These are phyloP conservation scores for Cylloceria caligata DNA, from an alignment of 2,888 invertebrate genomes.

Conservation along the genomic window DNA sequence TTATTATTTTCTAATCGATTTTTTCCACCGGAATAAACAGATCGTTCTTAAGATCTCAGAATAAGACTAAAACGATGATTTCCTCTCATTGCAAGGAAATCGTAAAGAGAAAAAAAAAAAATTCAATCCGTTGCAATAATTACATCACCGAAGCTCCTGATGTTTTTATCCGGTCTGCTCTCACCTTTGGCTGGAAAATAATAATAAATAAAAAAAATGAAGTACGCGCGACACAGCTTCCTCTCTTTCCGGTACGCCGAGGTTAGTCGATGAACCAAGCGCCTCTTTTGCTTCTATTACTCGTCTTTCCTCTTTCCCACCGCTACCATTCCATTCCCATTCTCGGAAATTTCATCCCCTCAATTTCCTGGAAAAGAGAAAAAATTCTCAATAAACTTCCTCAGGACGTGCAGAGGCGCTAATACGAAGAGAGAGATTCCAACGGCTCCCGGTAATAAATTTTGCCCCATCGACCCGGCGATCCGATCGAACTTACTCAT, in stretches of 20 bases:
- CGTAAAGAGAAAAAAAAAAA: not conserved
- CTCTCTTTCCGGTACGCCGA: not conserved
- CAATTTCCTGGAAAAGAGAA: conserved; percentile 21
- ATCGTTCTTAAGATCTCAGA: too few relatives aligned
- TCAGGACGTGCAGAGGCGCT: conserved; percentile 10
- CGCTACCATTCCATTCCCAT: conserved; percentile 18
- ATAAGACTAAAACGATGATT: not conserved
- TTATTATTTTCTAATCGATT: too few relatives aligned
- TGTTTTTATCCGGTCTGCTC: not conserved
- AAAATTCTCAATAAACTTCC: conserved; percentile 37
- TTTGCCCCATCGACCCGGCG: conserved; percentile 25
- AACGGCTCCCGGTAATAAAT: conserved; percentile 30
- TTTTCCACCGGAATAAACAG: too few relatives aligned
- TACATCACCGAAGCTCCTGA: not conserved
- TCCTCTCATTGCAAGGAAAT: not conserved
- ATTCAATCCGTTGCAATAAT: not conserved
- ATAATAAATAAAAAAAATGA: conserved; percentile 7
- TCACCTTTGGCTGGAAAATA: not conserved
- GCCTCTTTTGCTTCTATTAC: not conserved
- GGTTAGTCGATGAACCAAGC: conserved; percentile 12
- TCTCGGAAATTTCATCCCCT: conserved; percentile 36
- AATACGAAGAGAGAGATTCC: conserved; percentile 16
- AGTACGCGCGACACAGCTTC: not conserved
- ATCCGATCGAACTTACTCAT: conserved; percentile 16
- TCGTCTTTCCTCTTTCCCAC: not conserved